These are phyloP conservation scores for Caenorhabditis tropicalis DNA, from an alignment of 1,140 invertebrate genomes.

Conservation along the genomic window DNA sequence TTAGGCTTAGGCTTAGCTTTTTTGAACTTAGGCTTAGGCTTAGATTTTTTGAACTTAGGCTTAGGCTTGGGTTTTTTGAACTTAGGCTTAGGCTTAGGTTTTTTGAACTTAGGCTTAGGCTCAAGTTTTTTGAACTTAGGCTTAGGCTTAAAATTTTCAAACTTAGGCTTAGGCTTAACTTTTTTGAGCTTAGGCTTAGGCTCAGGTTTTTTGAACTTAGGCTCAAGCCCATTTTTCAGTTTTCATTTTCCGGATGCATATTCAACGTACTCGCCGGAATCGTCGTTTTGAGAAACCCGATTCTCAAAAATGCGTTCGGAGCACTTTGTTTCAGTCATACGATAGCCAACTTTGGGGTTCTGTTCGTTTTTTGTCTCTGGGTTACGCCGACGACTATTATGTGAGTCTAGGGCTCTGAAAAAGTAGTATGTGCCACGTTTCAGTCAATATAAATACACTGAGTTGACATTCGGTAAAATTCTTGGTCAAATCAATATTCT, in stretches of 20 bases:
- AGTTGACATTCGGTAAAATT: slow-evolving; percentile 9
- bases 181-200: too few relatives aligned
- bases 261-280: background rate
- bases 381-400: background rate
- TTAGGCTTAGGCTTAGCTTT: too few relatives aligned
- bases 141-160: too few relatives aligned
- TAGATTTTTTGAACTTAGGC: too few relatives aligned
- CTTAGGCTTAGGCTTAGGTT: too few relatives aligned
- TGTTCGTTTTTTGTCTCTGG: background rate
- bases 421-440: background rate
- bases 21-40: too few relatives aligned
- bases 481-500: slow-evolving; percentile 42
- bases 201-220: background rate
- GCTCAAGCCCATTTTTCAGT: background rate
- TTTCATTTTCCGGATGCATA: background rate
- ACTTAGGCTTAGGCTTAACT: too few relatives aligned
- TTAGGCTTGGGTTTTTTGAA: too few relatives aligned
- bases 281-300: background rate
- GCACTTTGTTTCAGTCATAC: slow-evolving; percentile 1
- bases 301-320: background rate
- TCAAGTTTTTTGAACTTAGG: too few relatives aligned
- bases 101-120: too few relatives aligned
- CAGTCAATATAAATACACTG: slow-evolving; percentile 27
- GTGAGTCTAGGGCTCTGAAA: background rate
- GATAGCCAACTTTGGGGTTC: background rate